Evolutionary conservation across 2,113 vertebrate species (phyloP).

Genomic region (Hepsetus odoe): DNA sequence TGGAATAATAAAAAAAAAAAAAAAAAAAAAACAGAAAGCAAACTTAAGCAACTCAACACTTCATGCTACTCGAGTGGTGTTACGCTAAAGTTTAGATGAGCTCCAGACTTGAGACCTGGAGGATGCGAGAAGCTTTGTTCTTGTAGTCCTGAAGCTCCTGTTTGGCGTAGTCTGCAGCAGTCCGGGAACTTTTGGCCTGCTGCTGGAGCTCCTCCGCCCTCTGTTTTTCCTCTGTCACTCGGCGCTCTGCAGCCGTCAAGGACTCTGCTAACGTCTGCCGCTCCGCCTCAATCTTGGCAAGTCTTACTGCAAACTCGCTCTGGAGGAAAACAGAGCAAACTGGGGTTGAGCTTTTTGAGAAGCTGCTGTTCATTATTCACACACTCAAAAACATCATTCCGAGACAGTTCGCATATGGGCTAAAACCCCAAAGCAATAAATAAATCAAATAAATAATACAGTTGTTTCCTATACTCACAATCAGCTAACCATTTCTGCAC

Average conservation of each 20-base stretch:
- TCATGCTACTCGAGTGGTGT: too few species aligned
- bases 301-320: conserved; percentile 83
- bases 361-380: background rate
- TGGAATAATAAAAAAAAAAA: conserved; percentile 57
- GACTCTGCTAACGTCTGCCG: conserved; percentile 89
- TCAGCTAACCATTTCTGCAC: too few species aligned
- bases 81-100: background rate
- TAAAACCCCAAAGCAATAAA: too few species aligned
- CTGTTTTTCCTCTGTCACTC: conserved; percentile 84
- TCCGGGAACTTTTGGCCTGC: conserved; percentile 81
- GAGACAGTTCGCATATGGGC: too few species aligned
- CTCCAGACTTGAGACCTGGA: conserved; percentile 78
- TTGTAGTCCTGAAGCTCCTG: conserved; percentile 94
- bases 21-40: background rate
- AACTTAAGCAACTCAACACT: too few species aligned
- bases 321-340: conserved; percentile 53
- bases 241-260: conserved; percentile 82
- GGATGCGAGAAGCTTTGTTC: conserved; percentile 94
- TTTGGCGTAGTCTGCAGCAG: conserved; percentile 80
- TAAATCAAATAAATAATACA: too few species aligned
- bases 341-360: background rate
- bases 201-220: conserved; percentile 85
- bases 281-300: conserved; percentile 86
- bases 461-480: too few species aligned
- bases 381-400: too few species aligned